Base-by-base conservation (phyloP, 2,797 vertebrate species). In the Fratercula arctica region DNA sequence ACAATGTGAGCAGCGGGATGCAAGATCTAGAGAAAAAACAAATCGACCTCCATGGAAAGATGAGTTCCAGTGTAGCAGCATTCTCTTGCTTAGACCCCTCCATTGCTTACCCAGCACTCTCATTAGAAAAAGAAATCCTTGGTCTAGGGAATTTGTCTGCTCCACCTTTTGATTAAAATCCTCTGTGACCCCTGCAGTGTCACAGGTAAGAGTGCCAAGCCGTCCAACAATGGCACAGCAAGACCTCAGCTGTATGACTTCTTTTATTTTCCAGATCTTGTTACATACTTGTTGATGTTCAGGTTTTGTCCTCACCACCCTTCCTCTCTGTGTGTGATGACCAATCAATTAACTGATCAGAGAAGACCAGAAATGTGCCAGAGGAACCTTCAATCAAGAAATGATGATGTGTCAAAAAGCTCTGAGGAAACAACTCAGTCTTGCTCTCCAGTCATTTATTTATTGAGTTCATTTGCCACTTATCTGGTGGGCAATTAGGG, bases 41-140 rank as follows among this genome's bases (percentile, higher is more conserved):
- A 51, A 19, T 3, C 0, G 0, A 48, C 70, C 1, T 85, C 29
- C 35, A 31, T 3, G 3, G 28, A 68, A 85, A 68, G 24, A 39
- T 57, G 20, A 92, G 17, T 9, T 64, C 14, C 20, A 19, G 13
- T 14, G 5, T 24, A 51, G 57, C n/a, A 66, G 23, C 16, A 29
- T 64, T 78, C 9, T 39, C 31, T 82, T 72, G 21, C 46, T 76
- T 54, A n/a, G 28, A 14, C 3, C 14, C 10, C 43, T 85, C 59
- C 79, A 6, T 46, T 46, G 16, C 37, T 87, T 54, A 79, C 11
- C 46, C 19, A 79, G 14, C 15, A 24, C 31, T 57, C n/a, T 31
- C 1, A 1, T 79, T 56, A 64, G 29, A 69, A n/a, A 90, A 81
- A 92, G 19, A 19, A 74, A 16, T 25, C 19, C 21, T 79, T 8